Evolutionary conservation across 2,888 invertebrate genomes (phyloP), one percentile per base, ranked within the genome.

Genomic region (Apamea sordens): DNA sequence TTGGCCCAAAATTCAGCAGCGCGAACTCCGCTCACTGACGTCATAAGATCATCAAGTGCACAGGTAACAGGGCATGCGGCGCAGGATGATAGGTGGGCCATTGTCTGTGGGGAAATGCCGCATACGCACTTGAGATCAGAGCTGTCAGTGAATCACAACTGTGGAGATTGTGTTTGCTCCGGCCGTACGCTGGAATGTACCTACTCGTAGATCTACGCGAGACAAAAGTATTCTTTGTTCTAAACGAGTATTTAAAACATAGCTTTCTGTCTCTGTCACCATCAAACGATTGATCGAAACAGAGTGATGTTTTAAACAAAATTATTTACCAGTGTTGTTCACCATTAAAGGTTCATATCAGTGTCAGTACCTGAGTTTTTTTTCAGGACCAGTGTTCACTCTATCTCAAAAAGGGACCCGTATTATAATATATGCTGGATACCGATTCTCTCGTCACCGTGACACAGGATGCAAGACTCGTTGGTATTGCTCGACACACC

Each of bases 401-500:
- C 0, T 13, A 18, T 80, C 80, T 0, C 18, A 18, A 15, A 73
- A 61, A 77, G 86, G 86, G 21, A 64, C 53, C 24, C 64, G 24
- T 4, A 50, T 78, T 2, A 73, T 86, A 36, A 7, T 73, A 28
- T 24, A 73, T 8, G 73, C 59, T 53, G 86, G 86, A 0, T 78
- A 75, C 74, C 68, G 76, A 36, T 86, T 75, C 32, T n/a, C 28
- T 0, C 77, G 64, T 1, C 86, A 86, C n/a, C 15, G 69, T 2
- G 53, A 24, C 10, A 28, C 18, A 0, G 92, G 92, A 1, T 3
- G 47, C 11, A 94, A 92, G 71, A 92, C 89, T 0, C 83, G 93
- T 0, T 94, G 94, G 94, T 86, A 88, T 74, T 94, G 94, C 75
- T 88, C 90, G 0, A 89, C 92, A 0, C 90, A 92, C 69, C 90